phyloP scores from a whole-genome alignment of 2,797 vertebrate species.

The Masticophis lateralis region DNA sequence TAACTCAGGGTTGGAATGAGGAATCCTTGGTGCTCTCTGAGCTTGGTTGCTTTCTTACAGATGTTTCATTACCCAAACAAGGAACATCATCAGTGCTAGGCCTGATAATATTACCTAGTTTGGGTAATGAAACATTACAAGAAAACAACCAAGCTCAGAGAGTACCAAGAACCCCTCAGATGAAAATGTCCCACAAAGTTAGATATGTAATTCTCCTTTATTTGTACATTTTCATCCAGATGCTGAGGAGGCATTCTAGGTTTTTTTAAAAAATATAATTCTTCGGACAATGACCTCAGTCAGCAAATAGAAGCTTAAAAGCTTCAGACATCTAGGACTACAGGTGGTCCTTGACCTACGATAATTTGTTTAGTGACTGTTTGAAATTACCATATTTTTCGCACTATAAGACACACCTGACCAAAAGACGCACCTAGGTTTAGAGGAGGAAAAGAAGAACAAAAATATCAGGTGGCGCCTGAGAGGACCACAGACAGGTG shows the following conservation, averaged over 20 bases:
- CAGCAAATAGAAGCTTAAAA: background rate
- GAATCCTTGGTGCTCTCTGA: background rate
- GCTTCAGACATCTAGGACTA: background rate
- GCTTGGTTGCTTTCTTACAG: background rate
- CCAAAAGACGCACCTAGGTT: too few species aligned
- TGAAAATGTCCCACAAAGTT: too few species aligned
- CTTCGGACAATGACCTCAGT: background rate
- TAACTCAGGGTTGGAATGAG: too few species aligned
- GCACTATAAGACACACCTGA: too few species aligned
- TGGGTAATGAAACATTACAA: background rate
- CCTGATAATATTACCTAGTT: background rate
- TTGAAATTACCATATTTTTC: background rate
- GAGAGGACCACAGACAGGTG: too few species aligned
- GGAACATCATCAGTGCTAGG: background rate
- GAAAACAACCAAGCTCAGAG: background rate
- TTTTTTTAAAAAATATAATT: too few species aligned
- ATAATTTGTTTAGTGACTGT: background rate
- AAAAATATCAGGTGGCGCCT: too few species aligned
- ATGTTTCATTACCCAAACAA: background rate
- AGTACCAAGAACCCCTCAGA: background rate
- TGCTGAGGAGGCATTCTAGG: background rate
- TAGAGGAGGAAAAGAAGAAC: too few species aligned
- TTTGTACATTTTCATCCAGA: background rate
- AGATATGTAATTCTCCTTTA: background rate
- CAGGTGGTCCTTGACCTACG: background rate